These are phyloP conservation scores for Agapornis roseicollis DNA, from an alignment of 2,113 vertebrate species.

Conservation along the genomic window DNA sequence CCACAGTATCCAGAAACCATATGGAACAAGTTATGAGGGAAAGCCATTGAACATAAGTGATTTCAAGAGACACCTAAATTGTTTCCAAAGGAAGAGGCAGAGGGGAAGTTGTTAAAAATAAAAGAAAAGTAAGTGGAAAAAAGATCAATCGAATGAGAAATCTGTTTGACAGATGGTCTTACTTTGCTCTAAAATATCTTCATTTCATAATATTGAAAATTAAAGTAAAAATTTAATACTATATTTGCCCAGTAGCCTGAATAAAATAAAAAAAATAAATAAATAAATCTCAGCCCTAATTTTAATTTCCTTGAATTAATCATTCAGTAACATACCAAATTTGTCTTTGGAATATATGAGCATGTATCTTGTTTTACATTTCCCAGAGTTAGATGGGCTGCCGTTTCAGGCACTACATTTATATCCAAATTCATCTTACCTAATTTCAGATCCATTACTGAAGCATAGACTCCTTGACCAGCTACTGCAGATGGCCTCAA, in stretches of 20 bases:
- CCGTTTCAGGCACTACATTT: background rate
- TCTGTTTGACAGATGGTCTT: conserved; percentile 44
- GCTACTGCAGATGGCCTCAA: background rate
- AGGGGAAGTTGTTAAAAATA: conserved; percentile 27
- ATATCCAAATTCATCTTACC: background rate
- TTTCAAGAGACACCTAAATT: conserved; percentile 57
- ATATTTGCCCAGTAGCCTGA: background rate
- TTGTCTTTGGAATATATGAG: background rate
- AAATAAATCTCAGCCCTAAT: background rate
- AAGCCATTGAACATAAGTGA: conserved; percentile 21
- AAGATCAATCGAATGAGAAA: conserved; percentile 51
- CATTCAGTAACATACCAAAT: background rate
- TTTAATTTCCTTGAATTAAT: background rate
- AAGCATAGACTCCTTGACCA: background rate
- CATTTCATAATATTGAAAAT: conserved; percentile 17
- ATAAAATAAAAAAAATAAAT: background rate
- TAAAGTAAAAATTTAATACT: background rate
- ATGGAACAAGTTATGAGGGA: conserved; percentile 54
- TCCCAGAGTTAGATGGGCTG: background rate
- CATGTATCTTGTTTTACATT: background rate
- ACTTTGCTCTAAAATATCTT: conserved; percentile 7
- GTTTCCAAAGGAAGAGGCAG: background rate
- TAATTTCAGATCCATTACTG: background rate
- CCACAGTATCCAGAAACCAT: conserved; percentile 27
- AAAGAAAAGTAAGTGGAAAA: conserved; percentile 27